Percentiles rank a stretch among this genome's conserved stretches.
These are phyloP conservation scores for Zosterops pallidus DNA, from an alignment of 2,113 vertebrate species.

Conservation along the genomic window DNA sequence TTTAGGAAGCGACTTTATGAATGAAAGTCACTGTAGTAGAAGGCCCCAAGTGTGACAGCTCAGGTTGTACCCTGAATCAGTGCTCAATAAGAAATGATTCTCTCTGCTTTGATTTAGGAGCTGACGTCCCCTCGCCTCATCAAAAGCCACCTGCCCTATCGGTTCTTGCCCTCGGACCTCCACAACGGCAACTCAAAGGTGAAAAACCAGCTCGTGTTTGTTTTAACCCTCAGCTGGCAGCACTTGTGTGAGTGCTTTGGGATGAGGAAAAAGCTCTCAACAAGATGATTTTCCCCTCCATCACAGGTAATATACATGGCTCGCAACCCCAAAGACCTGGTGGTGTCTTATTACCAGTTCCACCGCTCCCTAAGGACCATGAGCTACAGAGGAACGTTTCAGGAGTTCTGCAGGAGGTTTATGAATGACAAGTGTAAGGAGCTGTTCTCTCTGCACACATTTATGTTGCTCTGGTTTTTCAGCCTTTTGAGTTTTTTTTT, in stretches of 20 bases:
- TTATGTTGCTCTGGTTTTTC: not conserved
- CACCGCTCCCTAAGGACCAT: constrained; percentile 97
- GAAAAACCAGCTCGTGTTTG: not conserved
- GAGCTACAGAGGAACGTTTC: constrained; percentile 98
- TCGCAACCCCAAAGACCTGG: constrained; percentile 97
- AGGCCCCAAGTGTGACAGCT: not conserved
- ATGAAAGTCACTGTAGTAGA: too few relatives aligned
- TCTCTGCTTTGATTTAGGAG: constrained; percentile 77
- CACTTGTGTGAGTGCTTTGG: not conserved
- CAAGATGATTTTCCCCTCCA: not conserved
- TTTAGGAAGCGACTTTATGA: too few relatives aligned
- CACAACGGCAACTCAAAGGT: constrained; percentile 97
- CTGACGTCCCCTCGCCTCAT: constrained; percentile 95
- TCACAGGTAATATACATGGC: constrained; percentile 97
- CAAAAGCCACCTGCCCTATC: constrained; percentile 96
- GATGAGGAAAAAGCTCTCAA: not conserved
- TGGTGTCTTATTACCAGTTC: constrained; percentile 98
- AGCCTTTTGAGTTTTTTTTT: too few relatives aligned
- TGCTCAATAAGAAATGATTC: not conserved
- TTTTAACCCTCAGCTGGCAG: not conserved
- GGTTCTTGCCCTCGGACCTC: constrained; percentile 92
- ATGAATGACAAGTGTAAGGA: constrained; percentile 95
- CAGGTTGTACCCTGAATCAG: not conserved
- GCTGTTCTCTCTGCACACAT: constrained; percentile 35
- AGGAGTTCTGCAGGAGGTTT: constrained; percentile 96